Conservation (phyloP, 2,797 vertebrate genomes). For the Pseudochromis fuscus region DNA sequence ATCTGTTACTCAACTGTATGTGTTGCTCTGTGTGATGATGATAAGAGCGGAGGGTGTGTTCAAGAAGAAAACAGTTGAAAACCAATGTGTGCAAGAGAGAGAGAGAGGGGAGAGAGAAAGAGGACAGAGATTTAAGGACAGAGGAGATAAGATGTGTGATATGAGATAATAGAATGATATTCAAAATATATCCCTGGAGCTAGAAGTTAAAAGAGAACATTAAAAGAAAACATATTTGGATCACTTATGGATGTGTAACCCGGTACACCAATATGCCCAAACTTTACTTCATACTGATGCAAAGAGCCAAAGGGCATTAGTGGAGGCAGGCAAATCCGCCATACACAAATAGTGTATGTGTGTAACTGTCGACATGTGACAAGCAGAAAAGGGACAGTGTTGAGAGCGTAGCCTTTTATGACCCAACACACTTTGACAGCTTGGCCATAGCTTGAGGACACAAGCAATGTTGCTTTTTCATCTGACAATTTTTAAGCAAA, state of each 20-base stretch:
- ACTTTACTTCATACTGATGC: slow-evolving; percentile 70
- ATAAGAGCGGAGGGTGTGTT: slow-evolving; percentile 59
- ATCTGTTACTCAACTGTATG: slow-evolving; percentile 71
- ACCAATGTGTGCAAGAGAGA: slow-evolving; percentile 52
- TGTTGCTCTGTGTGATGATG: slow-evolving; percentile 56
- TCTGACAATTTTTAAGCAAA: slow-evolving; percentile 83
- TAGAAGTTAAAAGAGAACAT: slow-evolving; percentile 73
- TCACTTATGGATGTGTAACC: slow-evolving; percentile 79
- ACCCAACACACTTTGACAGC: slow-evolving; percentile 88
- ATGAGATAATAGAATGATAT: slow-evolving; percentile 80
- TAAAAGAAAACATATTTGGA: slow-evolving; percentile 76
- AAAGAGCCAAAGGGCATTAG: slow-evolving; percentile 59
- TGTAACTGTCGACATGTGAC: slow-evolving; percentile 82
- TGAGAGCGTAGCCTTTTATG: slow-evolving; percentile 84
- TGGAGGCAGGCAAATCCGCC: slow-evolving; percentile 67
- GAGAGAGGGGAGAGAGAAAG: slow-evolving; percentile 28
- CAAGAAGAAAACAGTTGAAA: slow-evolving; percentile 50
- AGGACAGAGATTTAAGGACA: slow-evolving; percentile 75
- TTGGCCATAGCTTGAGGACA: slow-evolving; percentile 84
- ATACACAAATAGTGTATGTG: slow-evolving; percentile 77
- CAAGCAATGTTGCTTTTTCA: slow-evolving; percentile 81
- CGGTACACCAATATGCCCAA: slow-evolving; percentile 68
- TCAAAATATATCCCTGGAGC: slow-evolving; percentile 76
- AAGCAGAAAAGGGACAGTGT: slow-evolving; percentile 85
- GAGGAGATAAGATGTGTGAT: slow-evolving; percentile 79